A percentile compares a stretch with the other conserved stretches of the same genome.
Conservation (phyloP, 2,888 invertebrate species). For the Polydrusus cervinus region DNA sequence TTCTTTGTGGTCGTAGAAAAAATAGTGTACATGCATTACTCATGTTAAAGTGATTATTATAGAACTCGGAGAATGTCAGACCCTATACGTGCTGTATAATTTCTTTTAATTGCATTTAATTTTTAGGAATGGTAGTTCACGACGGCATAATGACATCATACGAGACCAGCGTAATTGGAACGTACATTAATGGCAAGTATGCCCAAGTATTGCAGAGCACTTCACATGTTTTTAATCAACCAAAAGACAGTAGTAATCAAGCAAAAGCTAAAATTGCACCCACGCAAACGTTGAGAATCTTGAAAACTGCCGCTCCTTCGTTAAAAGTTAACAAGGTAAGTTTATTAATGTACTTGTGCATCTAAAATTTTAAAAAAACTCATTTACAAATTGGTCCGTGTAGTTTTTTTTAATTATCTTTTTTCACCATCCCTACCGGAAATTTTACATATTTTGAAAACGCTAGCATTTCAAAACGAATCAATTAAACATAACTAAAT, state of each 20-base stretch:
- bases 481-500: too few relatives aligned
- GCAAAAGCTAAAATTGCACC: slow-evolving; percentile 43
- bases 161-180: slow-evolving; percentile 92
- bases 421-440: too few relatives aligned
- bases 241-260: slow-evolving; percentile 65
- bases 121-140: slow-evolving; percentile 75
- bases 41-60: too few relatives aligned
- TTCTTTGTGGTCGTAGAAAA: too few relatives aligned
- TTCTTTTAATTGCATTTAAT: not conserved
- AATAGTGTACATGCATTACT: too few relatives aligned
- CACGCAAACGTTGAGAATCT: slow-evolving; percentile 74
- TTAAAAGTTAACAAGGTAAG: slow-evolving; percentile 59
- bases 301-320: slow-evolving; percentile 85
- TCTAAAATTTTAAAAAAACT: too few relatives aligned
- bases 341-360: slow-evolving; percentile 1
- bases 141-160: slow-evolving; percentile 89
- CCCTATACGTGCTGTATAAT: not conserved
- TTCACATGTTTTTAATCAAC: slow-evolving; percentile 77
- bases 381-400: too few relatives aligned
- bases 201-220: slow-evolving; percentile 90
- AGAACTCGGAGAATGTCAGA: too few relatives aligned
- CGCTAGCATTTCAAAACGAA: too few relatives aligned
- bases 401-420: too few relatives aligned
- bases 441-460: too few relatives aligned
- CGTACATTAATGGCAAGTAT: slow-evolving; percentile 90